These are phyloP conservation scores for Rattus rattus DNA, from an alignment of 2,113 vertebrate genomes.

Conservation along the genomic window DNA sequence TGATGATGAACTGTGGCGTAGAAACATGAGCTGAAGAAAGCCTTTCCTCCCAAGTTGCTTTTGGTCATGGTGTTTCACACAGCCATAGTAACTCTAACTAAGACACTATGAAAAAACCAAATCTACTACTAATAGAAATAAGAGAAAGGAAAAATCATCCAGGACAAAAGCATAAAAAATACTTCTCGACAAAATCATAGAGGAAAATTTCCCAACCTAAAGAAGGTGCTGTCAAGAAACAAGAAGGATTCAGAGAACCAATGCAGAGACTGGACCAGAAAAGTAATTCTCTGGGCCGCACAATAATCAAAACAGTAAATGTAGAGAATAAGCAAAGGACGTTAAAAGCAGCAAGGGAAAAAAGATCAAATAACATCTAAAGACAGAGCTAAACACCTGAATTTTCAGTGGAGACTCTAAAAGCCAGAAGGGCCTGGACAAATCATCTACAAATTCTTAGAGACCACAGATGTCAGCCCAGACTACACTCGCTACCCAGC, in stretches of 20 bases:
- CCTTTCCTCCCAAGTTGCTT: background rate
- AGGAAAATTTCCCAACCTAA: background rate
- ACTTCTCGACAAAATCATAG: background rate
- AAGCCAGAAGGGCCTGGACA: background rate
- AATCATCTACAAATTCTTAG: background rate
- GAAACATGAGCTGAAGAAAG: background rate
- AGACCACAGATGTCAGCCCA: background rate
- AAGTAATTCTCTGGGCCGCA: background rate
- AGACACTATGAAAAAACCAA: background rate
- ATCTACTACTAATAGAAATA: background rate
- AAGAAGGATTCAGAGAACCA: background rate
- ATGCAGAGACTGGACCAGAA: background rate
- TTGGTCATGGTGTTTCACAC: background rate
- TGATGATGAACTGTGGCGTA: too few species aligned
- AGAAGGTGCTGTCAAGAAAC: background rate
- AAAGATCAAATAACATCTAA: background rate
- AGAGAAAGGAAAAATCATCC: background rate
- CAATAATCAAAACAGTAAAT: background rate
- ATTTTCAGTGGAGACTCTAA: background rate
- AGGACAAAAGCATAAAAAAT: background rate
- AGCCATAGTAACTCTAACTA: background rate
- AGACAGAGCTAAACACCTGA: background rate
- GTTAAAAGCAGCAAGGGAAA: background rate
- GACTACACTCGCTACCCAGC: background rate
- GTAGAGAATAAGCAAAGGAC: background rate